Conservation (phyloP, 2,797 vertebrate species). For the Xiphorhynchus erythropygius region DNA sequence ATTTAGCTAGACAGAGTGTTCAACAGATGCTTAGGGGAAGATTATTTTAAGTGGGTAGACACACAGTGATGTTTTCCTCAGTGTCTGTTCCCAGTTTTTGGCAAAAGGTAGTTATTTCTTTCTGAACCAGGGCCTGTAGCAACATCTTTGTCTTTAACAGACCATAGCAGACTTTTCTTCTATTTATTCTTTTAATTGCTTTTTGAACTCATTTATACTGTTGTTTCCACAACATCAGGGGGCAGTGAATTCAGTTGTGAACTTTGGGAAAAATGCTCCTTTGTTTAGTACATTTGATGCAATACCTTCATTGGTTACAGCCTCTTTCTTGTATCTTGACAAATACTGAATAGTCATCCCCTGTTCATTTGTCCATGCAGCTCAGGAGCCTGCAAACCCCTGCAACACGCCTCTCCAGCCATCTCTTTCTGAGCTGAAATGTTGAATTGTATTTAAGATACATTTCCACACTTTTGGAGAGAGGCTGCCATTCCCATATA, state of each 20-base stretch:
- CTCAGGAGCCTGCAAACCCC: background rate
- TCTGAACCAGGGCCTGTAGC: conserved; percentile 17
- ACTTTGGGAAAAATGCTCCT: conserved; percentile 5
- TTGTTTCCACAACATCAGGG: conserved; percentile 38
- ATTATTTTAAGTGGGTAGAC: conserved; percentile 32
- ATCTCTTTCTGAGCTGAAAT: background rate
- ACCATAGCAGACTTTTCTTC: background rate
- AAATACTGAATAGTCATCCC: conserved; percentile 15
- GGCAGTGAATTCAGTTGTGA: background rate
- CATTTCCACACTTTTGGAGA: background rate
- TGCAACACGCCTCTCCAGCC: background rate
- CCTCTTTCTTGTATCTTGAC: conserved; percentile 19
- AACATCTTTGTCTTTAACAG: conserved; percentile 41
- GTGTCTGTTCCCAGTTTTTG: background rate
- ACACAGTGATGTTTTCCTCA: background rate
- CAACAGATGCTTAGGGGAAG: background rate
- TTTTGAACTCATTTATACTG: conserved; percentile 42
- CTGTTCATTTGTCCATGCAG: background rate
- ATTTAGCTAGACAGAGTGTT: background rate
- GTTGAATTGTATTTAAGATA: background rate
- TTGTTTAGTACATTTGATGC: conserved; percentile 39
- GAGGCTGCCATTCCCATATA: background rate
- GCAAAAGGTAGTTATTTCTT: conserved; percentile 21
- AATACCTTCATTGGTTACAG: conserved; percentile 32
- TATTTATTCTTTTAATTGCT: conserved; percentile 51